Percentiles rank a stretch among this genome's conserved stretches.
phyloP scores from a whole-genome alignment of 2,797 vertebrate genomes.

The Aphelocoma californica region DNA sequence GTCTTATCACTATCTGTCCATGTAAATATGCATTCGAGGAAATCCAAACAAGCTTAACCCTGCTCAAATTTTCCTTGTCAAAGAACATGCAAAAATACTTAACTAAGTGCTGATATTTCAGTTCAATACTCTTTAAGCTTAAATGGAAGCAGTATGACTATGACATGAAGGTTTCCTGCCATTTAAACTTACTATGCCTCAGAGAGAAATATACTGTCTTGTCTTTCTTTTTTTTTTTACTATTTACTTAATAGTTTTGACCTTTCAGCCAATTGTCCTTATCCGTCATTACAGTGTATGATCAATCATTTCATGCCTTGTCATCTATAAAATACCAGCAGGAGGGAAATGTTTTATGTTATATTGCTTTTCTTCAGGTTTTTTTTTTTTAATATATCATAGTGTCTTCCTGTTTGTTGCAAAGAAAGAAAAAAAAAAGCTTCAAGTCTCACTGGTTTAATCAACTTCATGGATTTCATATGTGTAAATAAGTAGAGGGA shows the following conservation, averaged over 20 bases:
- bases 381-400: background rate
- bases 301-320: constrained; percentile 72
- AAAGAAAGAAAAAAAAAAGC: background rate
- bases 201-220: constrained; percentile 57
- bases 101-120: background rate
- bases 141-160: background rate
- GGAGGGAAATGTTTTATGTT: constrained; percentile 37
- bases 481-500: background rate
- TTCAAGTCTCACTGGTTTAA: background rate
- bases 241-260: constrained; percentile 77
- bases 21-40: background rate
- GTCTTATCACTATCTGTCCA: background rate
- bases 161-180: constrained; percentile 65
- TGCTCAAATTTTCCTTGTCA: background rate
- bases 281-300: constrained; percentile 69
- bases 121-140: background rate
- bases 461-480: background rate
- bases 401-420: constrained; percentile 21
- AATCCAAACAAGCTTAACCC: background rate
- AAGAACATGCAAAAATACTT: background rate
- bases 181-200: constrained; percentile 65
- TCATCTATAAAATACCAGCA: constrained; percentile 64
- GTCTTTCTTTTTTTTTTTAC: constrained; percentile 11
- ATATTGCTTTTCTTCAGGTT: constrained; percentile 21
- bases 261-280: constrained; percentile 77